Evolutionary conservation across 1,140 invertebrate species (phyloP), one percentile per base, ranked within the genome.

Genomic region (Drosophila bifasciata): DNA sequence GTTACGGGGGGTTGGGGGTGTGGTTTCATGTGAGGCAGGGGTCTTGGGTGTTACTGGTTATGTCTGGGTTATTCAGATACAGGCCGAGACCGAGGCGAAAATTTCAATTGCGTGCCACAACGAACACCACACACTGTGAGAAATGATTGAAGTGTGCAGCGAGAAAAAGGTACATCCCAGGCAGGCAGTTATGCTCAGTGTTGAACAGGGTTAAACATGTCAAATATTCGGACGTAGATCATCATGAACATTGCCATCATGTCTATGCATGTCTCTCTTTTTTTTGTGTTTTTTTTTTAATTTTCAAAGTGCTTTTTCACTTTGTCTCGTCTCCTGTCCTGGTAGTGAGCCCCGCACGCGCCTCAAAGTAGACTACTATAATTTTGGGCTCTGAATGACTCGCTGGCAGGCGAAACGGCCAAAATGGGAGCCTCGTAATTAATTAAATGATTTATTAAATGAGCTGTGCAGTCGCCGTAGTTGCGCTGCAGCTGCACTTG

Each of bases 381-480:
- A 49, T 69, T 49, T 23, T 19, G n/a, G 17, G n/a, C n/a, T n/a
- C 41, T 32, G 16, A 11, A 36, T 51, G 23, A 13, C 21, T 52
- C 49, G 62, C 63, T 59, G 70, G 28, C 28, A 1, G 28, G 28
- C 28, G 28, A 11, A 9, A 9, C 8, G 28, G 9, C 8, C 7
- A 11, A n/a, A n/a, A n/a, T n/a, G 0, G 28, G 28, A 32, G 0
- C 28, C n/a, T n/a, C 28, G 39, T 84, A 83, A 75, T 84, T 84
- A 83, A 84, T 83, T 75, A 70, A 83, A 81, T 81, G 78, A 81
- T 81, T 81, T 81, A 81, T 81, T 81, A 68, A 81, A 78, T 75
- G 79, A 70, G 19, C 7, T 73, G 51, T 68, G 78, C 78, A 72
- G 52, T 67, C 69, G 28, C 49, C 19, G n/a, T 3, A 21, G 19